phyloP scores from a whole-genome alignment of 2,888 invertebrate species.

The Oxytorus armatus region DNA sequence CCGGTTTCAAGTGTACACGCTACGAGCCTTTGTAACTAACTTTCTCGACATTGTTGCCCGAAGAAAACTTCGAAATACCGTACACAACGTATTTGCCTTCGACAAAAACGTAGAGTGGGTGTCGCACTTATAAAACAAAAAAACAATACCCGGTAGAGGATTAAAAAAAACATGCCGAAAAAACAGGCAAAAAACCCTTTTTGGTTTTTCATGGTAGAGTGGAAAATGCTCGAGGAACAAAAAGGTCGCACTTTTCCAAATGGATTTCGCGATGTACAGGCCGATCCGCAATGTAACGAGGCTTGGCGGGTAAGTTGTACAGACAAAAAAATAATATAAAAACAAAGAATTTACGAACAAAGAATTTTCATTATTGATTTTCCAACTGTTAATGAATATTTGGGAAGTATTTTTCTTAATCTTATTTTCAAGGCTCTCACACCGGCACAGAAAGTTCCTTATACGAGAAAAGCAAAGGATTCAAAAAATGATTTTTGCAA shows the following conservation, averaged over 20 bases:
- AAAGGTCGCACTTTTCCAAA: conserved; percentile 74
- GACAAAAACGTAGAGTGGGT: background rate
- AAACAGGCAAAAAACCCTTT: conserved; percentile 78
- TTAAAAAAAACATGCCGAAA: conserved; percentile 74
- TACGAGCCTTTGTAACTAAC: too few species aligned
- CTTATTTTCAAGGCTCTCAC: conserved; percentile 71
- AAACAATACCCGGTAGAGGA: background rate
- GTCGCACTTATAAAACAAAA: background rate
- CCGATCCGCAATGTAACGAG: conserved; percentile 70
- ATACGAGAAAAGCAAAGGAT: conserved; percentile 76
- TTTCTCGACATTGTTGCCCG: too few species aligned
- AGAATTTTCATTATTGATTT: background rate
- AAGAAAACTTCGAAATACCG: too few species aligned
- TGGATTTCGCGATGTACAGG: conserved; percentile 76
- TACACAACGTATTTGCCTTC: too few species aligned
- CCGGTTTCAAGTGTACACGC: too few species aligned
- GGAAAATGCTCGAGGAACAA: conserved; percentile 73
- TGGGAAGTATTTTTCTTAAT: conserved; percentile 20
- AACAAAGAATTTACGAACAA: background rate
- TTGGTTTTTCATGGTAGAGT: conserved; percentile 81
- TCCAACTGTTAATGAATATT: background rate
- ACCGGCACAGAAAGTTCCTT: conserved; percentile 71
- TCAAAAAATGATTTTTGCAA: conserved; percentile 66
- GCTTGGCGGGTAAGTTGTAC: conserved; percentile 78
- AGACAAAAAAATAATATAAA: background rate